phyloP scores from a whole-genome alignment of 2,888 invertebrate species.

The Epinotia ramella region DNA sequence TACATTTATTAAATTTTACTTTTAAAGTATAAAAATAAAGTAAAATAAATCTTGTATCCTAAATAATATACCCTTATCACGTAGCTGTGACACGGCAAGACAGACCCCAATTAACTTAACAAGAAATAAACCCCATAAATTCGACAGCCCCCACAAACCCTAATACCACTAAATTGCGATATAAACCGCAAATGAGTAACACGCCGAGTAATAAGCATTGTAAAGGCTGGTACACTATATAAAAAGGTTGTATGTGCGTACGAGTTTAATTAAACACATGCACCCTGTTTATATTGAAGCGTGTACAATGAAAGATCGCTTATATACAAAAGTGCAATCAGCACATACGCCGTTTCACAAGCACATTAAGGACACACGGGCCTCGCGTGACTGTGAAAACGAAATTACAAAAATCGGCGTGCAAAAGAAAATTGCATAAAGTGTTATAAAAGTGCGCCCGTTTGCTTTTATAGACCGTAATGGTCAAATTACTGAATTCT shows the following conservation, averaged over 20 bases:
- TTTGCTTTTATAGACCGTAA: constrained; percentile 53
- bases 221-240: constrained; percentile 12
- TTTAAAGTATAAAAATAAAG: neutral
- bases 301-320: constrained; percentile 1
- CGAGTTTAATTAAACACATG: constrained; percentile 20
- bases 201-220: constrained; percentile 41
- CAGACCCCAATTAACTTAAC: constrained; percentile 24
- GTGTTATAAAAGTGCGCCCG: constrained; percentile 52
- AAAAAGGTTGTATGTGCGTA: constrained; percentile 23
- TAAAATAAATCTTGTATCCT: neutral
- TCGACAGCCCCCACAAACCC: constrained; percentile 21
- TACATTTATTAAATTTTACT: no score
- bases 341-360: constrained; percentile 8
- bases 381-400: constrained; percentile 50
- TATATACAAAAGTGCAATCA: neutral
- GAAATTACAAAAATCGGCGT: constrained; percentile 52
- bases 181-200: constrained; percentile 44
- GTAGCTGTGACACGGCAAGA: neutral
- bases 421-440: constrained; percentile 54
- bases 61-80: neutral
- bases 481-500: constrained; percentile 47
- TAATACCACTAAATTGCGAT: constrained; percentile 41
- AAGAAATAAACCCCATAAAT: constrained; percentile 31
- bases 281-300: neutral
- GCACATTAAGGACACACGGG: constrained; percentile 34